These are phyloP conservation scores for Ornithorhynchus anatinus DNA, from an alignment of 2,113 vertebrate species.

Conservation along the genomic window DNA sequence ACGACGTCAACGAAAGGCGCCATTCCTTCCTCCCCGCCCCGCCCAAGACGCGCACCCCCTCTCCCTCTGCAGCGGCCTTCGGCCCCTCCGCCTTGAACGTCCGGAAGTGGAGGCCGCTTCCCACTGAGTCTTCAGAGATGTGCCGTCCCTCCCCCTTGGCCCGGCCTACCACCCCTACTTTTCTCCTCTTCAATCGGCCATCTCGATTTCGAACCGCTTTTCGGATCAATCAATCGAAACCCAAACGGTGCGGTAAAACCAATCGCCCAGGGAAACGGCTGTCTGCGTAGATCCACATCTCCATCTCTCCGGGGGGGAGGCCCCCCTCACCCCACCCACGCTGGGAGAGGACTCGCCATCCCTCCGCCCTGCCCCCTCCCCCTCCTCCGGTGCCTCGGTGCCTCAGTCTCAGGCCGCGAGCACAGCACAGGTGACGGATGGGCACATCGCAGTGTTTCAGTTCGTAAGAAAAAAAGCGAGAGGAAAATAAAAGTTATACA, in stretches of 20 bases:
- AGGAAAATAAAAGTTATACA: conserved; percentile 47
- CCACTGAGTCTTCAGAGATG: conserved; percentile 1
- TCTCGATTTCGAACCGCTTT: conserved; percentile 45
- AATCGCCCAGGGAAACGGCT: conserved; percentile 10
- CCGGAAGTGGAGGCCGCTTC: neutral
- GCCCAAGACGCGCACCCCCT: conserved; percentile 27
- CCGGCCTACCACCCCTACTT: conserved; percentile 23
- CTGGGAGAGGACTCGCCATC: conserved; percentile 16
- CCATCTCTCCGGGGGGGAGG: too few relatives aligned
- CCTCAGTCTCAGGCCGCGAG: conserved; percentile 57
- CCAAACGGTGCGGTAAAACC: conserved; percentile 4
- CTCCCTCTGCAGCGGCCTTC: conserved; percentile 42
- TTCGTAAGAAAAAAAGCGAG: conserved; percentile 33
- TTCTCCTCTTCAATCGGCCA: conserved; percentile 43
- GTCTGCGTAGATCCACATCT: too few relatives aligned
- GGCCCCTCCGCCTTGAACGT: conserved; percentile 53
- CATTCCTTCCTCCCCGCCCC: conserved; percentile 47
- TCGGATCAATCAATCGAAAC: conserved; percentile 15
- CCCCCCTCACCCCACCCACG: too few relatives aligned
- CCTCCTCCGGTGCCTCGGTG: conserved; percentile 1
- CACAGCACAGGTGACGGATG: conserved; percentile 42
- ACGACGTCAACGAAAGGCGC: conserved; percentile 22
- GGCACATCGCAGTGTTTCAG: conserved; percentile 56
- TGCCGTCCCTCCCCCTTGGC: neutral
- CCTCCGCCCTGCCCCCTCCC: neutral